These are phyloP conservation scores for Okamejei kenojei DNA, from an alignment of 2,797 vertebrate species.

Conservation along the genomic window DNA sequence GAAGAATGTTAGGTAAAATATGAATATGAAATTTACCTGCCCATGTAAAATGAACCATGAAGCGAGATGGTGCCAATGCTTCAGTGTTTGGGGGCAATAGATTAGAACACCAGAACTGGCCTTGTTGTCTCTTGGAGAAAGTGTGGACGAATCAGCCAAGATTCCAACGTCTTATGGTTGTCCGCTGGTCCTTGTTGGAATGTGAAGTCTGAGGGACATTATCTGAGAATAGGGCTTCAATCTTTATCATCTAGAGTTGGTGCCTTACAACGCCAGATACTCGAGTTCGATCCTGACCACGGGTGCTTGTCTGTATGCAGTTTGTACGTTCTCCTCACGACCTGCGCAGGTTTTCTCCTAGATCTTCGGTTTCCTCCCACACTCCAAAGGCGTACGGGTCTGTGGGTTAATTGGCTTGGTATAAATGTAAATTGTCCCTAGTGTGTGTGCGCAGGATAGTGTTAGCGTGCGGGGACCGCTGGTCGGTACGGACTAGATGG, in stretches of 20 bases:
- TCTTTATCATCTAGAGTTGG: background rate
- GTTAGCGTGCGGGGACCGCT: too few species aligned
- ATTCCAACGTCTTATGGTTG: background rate
- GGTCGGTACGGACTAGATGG: too few species aligned
- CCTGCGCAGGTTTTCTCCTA: too few species aligned
- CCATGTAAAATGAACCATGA: background rate
- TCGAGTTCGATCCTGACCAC: too few species aligned
- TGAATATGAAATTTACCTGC: slow-evolving; percentile 10
- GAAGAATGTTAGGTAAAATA: background rate
- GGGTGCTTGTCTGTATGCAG: too few species aligned
- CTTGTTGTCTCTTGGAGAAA: background rate
- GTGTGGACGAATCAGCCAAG: background rate
- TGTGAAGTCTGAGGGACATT: background rate
- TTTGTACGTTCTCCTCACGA: too few species aligned
- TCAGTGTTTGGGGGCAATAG: background rate
- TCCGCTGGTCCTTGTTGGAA: background rate
- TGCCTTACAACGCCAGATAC: too few species aligned
- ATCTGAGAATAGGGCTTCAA: background rate
- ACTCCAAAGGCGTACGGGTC: too few species aligned
- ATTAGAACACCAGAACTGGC: background rate
- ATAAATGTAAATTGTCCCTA: too few species aligned
- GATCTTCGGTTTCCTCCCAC: too few species aligned
- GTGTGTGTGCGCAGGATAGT: too few species aligned
- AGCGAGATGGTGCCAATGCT: background rate
- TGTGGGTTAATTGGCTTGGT: too few species aligned